Evolutionary conservation across 2,888 invertebrate species (phyloP).

Genomic region (Ectemnius cavifrons): DNA sequence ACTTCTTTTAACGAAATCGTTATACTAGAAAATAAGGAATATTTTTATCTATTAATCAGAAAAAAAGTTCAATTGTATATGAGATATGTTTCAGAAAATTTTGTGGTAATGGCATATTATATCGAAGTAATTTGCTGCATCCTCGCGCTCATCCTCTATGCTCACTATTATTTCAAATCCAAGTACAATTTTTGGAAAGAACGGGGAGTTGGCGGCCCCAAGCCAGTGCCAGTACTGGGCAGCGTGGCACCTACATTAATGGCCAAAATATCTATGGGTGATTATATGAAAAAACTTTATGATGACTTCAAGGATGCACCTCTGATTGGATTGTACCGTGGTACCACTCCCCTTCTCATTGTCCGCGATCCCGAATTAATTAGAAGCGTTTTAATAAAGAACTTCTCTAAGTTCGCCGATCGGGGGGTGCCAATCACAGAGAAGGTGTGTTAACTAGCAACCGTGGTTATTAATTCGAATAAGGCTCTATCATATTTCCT

Average conservation of each 20-base stretch:
- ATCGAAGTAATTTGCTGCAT: constrained; percentile 73
- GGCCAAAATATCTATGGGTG: constrained; percentile 18
- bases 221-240: constrained; percentile 72
- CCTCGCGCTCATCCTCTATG: constrained; percentile 55
- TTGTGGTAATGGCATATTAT: no score
- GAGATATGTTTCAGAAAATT: no score
- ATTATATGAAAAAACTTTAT: constrained; percentile 46
- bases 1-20: no score
- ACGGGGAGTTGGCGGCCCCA: constrained; percentile 72
- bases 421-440: constrained; percentile 74
- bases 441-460: constrained; percentile 30
- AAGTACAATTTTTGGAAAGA: constrained; percentile 76
- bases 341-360: constrained; percentile 73
- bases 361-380: constrained; percentile 73
- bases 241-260: constrained; percentile 67
- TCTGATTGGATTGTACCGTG: constrained; percentile 75
- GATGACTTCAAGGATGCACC: constrained; percentile 47
- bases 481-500: constrained; percentile 45
- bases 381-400: constrained; percentile 74
- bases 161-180: constrained; percentile 65
- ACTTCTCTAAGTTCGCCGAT: constrained; percentile 72
- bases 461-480: not conserved
- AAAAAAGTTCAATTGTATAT: no score
- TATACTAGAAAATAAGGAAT: no score
- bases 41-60: no score